Conservation (phyloP, 2,888 invertebrate genomes). For the Rhorus exstirpatorius region DNA sequence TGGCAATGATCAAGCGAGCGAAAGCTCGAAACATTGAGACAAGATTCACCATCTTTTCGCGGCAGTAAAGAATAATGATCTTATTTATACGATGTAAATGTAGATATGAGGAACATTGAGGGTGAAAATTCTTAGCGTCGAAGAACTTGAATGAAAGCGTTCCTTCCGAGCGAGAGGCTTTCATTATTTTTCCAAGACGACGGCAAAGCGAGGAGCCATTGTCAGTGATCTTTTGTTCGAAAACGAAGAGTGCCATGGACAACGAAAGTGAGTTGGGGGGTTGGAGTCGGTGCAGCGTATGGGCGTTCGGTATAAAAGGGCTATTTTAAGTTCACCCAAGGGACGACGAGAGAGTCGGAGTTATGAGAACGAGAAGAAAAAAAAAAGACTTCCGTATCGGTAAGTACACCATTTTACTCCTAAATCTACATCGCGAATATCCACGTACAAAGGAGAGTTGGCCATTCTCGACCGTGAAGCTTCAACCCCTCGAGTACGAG, state of each 20-base stretch:
- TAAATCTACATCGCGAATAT: too few species aligned
- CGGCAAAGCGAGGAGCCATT: slow-evolving; percentile 36
- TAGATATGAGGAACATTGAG: slow-evolving; percentile 16
- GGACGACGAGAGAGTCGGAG: neutral
- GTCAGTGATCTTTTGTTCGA: slow-evolving; percentile 58
- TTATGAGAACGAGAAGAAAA: neutral
- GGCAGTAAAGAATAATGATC: too few species aligned
- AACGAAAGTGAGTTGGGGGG: slow-evolving; percentile 6
- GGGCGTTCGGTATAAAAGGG: slow-evolving; percentile 31
- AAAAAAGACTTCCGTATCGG: slow-evolving; percentile 1
- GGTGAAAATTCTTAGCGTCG: slow-evolving; percentile 48
- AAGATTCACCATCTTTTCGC: too few species aligned
- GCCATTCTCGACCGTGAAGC: too few species aligned
- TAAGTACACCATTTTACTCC: slow-evolving; percentile 2
- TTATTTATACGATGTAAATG: too few species aligned
- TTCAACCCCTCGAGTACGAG: too few species aligned
- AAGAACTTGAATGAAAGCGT: slow-evolving; percentile 28
- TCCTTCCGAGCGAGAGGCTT: neutral
- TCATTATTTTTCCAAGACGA: slow-evolving; percentile 24
- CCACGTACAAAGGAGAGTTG: too few species aligned
- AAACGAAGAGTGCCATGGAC: slow-evolving; percentile 42
- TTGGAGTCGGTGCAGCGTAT: neutral
- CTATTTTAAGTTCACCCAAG: slow-evolving; percentile 43
- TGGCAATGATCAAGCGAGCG: too few species aligned
- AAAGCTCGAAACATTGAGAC: too few species aligned